Conservation (phyloP, 23 tunicate genomes). For the Diplosoma virens region DNA sequence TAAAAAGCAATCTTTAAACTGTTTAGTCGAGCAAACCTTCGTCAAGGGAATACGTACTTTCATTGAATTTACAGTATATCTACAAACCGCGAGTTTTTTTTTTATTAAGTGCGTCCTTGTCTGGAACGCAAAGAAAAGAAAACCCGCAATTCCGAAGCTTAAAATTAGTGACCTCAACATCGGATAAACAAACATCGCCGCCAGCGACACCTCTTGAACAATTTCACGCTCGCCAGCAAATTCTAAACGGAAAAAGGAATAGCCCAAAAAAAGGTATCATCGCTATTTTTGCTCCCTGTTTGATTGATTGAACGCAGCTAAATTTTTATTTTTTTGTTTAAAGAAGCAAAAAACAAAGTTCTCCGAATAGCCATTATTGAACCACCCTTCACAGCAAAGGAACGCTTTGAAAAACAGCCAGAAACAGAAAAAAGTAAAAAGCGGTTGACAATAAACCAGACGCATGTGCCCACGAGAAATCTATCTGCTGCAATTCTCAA, state of each 20-base stretch:
- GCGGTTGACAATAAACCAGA: slow-evolving; percentile 61
- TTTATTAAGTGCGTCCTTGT: slow-evolving; percentile 43
- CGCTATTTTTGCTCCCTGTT: no score
- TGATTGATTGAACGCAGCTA: no score
- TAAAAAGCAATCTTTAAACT: no score
- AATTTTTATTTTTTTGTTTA: neutral
- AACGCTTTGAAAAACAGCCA: slow-evolving; percentile 45
- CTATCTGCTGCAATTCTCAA: slow-evolving; percentile 71
- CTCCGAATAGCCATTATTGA: slow-evolving; percentile 66
- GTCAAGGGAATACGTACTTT: no score
- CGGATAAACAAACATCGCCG: slow-evolving; percentile 20
- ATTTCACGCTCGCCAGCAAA: neutral
- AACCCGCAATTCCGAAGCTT: slow-evolving; percentile 51
- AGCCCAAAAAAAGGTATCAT: slow-evolving; percentile 25
- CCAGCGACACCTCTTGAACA: slow-evolving; percentile 10
- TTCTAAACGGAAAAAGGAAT: slow-evolving; percentile 30
- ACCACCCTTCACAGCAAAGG: slow-evolving; percentile 56
- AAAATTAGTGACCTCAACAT: slow-evolving; percentile 31
- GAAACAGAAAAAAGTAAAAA: slow-evolving; percentile 31
- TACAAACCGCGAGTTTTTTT: no score
- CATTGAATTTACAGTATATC: no score
- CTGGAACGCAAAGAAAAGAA: slow-evolving; percentile 24
- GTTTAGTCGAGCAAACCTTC: no score
- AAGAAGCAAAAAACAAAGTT: slow-evolving; percentile 52
- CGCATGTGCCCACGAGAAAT: slow-evolving; percentile 63